phyloP scores from a whole-genome alignment of 2,113 vertebrate species.

The Channa maculata region DNA sequence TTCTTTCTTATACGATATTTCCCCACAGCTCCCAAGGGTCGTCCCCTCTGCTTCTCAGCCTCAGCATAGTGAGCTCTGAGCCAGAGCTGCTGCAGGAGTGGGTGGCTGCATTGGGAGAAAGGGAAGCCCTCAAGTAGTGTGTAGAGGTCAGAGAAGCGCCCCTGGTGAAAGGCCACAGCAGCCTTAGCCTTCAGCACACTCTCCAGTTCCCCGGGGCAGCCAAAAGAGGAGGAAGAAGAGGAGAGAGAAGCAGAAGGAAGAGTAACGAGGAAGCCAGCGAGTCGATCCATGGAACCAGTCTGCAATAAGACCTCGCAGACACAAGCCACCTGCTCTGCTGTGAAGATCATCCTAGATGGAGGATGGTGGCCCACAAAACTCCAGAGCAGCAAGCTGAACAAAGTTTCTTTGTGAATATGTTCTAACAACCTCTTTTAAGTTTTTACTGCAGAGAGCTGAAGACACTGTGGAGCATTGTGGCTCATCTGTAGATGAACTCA shows the following conservation, averaged over 20 bases:
- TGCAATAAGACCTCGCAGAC: slow-evolving; percentile 68
- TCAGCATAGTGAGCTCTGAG: slow-evolving; percentile 78
- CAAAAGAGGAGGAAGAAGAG: slow-evolving; percentile 10
- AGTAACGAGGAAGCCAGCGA: slow-evolving; percentile 73
- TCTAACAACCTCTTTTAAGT: not conserved
- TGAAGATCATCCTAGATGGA: slow-evolving; percentile 70
- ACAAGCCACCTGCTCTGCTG: slow-evolving; percentile 80
- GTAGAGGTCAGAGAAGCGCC: slow-evolving; percentile 79
- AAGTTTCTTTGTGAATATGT: not conserved
- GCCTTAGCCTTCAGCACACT: slow-evolving; percentile 80
- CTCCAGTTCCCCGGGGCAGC: slow-evolving; percentile 57
- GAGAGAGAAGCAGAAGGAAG: slow-evolving; percentile 58
- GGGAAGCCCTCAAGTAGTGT: slow-evolving; percentile 73
- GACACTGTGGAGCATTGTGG: slow-evolving; percentile 11
- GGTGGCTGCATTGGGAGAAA: slow-evolving; percentile 78
- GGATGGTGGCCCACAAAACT: not conserved
- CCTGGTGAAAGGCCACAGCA: slow-evolving; percentile 78
- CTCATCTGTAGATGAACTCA: slow-evolving; percentile 11
- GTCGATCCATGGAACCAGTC: slow-evolving; percentile 63
- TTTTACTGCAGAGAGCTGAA: not conserved
- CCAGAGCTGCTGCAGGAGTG: slow-evolving; percentile 83
- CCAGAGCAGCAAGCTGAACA: not conserved
- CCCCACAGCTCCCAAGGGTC: slow-evolving; percentile 81
- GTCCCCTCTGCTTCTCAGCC: slow-evolving; percentile 77
- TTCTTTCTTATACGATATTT: slow-evolving; percentile 82